Conservation (phyloP, 2,888 invertebrate genomes). For the Caenorhabditis wallacei region DNA sequence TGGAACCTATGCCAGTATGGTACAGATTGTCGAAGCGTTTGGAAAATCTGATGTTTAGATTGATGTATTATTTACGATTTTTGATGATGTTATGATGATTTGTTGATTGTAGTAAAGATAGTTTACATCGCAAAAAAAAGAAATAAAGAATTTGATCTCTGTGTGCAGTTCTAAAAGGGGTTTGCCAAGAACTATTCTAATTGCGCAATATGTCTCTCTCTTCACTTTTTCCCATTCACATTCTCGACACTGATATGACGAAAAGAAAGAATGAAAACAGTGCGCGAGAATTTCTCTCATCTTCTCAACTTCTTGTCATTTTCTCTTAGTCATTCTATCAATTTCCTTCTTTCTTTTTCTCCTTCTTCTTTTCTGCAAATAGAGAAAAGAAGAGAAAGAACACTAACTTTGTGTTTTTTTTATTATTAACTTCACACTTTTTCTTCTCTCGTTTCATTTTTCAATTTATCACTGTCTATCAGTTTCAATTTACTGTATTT, state of each 20-base stretch:
- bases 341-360: conserved; percentile 7
- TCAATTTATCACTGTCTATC: background rate
- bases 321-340: conserved; percentile 19
- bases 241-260: conserved; percentile 8
- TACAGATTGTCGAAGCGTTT: conserved; percentile 80
- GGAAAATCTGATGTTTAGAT: conserved; percentile 71
- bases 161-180: too few relatives aligned
- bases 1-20: conserved; percentile 80
- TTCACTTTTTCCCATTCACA: conserved; percentile 2
- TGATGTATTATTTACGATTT: background rate
- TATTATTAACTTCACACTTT: conserved; percentile 10
- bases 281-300: conserved; percentile 1
- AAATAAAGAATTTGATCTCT: conserved; percentile 3
- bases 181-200: too few relatives aligned
- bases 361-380: background rate
- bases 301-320: conserved; percentile 5
- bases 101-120: too few relatives aligned
- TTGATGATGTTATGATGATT: conserved; percentile 15
- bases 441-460: background rate
- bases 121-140: too few relatives aligned
- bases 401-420: background rate
- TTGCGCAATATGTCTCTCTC: background rate
- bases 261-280: conserved; percentile 15
- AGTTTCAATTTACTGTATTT: background rate
- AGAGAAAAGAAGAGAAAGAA: background rate